Base-by-base conservation (phyloP, 2,888 invertebrate species). In the Heteromyza rotundicornis region DNA sequence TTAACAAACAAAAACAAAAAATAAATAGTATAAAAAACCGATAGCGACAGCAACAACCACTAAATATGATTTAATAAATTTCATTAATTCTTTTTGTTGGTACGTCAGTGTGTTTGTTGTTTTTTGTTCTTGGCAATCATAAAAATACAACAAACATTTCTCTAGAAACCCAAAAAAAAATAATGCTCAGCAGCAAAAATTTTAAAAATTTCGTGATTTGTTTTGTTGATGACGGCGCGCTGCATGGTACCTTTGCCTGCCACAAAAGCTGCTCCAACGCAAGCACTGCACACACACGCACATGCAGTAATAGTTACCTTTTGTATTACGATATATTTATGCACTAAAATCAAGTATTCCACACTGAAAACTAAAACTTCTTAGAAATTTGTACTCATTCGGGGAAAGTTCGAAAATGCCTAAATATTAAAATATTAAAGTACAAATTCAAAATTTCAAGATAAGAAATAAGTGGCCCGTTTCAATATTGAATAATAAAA, bases 131-230 rank as follows among this genome's bases (percentile, higher is more conserved):
- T n/a, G 24, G 17, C 17, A 47, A 5, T 27, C 27, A 47, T 49
- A 16, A 19, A 57, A 57, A 47, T 10, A 57, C 23, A 47, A 57
- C 12, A 54, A 24, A 55, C 10, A 55, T 22, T 16, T 40, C 20
- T 2, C 22, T n/a, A 16, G 14, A 44, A 22, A 40, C 17, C 40
- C 24, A 47, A 27, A 47, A 2, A 68, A 69, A 71, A 68, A 72
- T 68, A 64, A 69, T 5, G 10, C 5, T 27, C 40, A 44, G 53
- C 27, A 36, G 10, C 27, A 35, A 44, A 53, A 59, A 59, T 52
- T 53, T 47, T 47, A 2, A 49, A 59, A 59, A 52, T 14, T 49
- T 49, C 60, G 60, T 60, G 60, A 54, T 51, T 19, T 54, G 60
- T 35, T 60, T 60, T 49, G 10, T 24, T 60, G 60, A 60, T 40